Base-by-base conservation (phyloP, 2,113 vertebrate species). In the Solenodon paradoxus region DNA sequence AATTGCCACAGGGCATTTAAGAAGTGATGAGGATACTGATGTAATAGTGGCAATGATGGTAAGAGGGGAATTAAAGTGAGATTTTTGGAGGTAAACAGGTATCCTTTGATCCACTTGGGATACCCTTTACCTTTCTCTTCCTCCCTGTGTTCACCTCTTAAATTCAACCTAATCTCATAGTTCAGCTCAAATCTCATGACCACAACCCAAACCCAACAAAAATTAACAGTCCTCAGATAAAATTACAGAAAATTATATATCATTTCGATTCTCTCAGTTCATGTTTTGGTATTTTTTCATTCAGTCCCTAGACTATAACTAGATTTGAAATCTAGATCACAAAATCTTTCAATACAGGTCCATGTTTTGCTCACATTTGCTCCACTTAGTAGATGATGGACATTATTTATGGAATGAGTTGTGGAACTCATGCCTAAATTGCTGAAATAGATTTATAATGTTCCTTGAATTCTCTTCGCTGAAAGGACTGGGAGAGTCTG, bases 331-430 rank as follows among this genome's bases (percentile, higher is more conserved):
- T 88, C 32, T 66, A 81, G 32, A 55, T 55, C 90, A 59, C 63
- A 45, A 68, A 90, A 64, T n/a, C 28, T 38, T 90, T 68, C 83
- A 63, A 38, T 78, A 68, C 2, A 78, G 28, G 8, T 30, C 11
- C 3, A 19, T 28, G 45, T 57, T 82, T 78, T 72, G 49, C 32
- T 91, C 28, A 24, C 24, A 47, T 89, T 85, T 85, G 32, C 7
- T 59, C 40, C 11, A 68, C 77, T 57, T 24, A 53, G 22, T 24
- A 53, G 80, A 35, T 63, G 35, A 75, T 53, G 9, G 64, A 57
- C 92, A 74, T 78, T 78, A 72, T 35, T 88, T 88, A 69, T 40
- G 80, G 30, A 86, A n/a, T 66, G 9, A 88, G 84, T 71, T 86
- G 24, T 51, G 35, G 8, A 79, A 55, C 17, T 66, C 7, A 59